phyloP scores from a whole-genome alignment of 2,888 invertebrate genomes.

The Harmothoe impar region DNA sequence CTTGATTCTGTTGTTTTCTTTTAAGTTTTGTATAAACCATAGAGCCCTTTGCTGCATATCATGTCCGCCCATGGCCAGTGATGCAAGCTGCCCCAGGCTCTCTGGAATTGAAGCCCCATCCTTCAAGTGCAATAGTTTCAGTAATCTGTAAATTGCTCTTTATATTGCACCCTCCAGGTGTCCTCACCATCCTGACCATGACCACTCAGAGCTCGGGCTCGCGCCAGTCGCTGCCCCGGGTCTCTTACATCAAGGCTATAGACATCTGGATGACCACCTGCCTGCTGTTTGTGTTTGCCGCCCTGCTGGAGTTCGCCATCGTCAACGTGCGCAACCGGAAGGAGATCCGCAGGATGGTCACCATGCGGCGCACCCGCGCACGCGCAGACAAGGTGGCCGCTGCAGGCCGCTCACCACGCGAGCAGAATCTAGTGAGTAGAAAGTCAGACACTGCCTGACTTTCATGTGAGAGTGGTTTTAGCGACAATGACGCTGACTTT shows the following conservation, averaged over 20 bases:
- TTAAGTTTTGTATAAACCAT: too few species aligned
- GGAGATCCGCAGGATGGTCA: slow-evolving; percentile 65
- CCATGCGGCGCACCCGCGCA: slow-evolving; percentile 36
- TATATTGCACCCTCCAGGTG: slow-evolving; percentile 53
- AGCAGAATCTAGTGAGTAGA: neutral
- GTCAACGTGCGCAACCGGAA: slow-evolving; percentile 67
- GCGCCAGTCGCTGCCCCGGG: slow-evolving; percentile 66
- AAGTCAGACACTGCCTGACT: too few species aligned
- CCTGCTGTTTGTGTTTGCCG: slow-evolving; percentile 67
- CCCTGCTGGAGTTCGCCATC: slow-evolving; percentile 67
- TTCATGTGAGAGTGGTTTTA: too few species aligned
- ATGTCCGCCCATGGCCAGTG: too few species aligned
- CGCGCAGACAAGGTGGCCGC: slow-evolving; percentile 1
- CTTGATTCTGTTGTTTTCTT: too few species aligned
- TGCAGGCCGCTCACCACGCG: neutral
- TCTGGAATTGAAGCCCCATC: too few species aligned
- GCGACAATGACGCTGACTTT: too few species aligned
- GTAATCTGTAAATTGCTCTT: neutral
- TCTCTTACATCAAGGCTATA: slow-evolving; percentile 69
- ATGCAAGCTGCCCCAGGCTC: too few species aligned
- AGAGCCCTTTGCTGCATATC: too few species aligned
- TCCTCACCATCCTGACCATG: slow-evolving; percentile 69
- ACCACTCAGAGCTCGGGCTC: slow-evolving; percentile 66
- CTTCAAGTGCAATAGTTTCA: too few species aligned
- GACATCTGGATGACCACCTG: slow-evolving; percentile 69